Conservation (phyloP, 2,888 invertebrate genomes). For the Plemyria rubiginata region DNA sequence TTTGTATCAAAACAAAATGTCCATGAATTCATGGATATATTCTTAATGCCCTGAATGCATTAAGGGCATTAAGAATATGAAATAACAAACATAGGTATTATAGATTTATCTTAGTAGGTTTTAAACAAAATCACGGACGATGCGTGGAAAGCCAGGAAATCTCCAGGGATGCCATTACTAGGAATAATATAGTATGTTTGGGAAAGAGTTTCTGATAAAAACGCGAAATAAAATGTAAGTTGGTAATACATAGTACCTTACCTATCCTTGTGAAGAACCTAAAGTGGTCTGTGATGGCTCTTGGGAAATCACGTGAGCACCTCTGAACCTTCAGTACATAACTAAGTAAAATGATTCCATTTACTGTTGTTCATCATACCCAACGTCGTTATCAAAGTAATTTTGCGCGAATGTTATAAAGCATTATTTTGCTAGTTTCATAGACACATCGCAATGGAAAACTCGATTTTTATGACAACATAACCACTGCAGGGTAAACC, state of each 20-base stretch:
- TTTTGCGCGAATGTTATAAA: neutral
- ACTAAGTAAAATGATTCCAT: conserved; percentile 33
- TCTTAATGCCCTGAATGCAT: no score
- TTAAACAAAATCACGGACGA: conserved; percentile 25
- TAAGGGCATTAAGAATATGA: no score
- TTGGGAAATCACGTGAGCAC: conserved; percentile 64
- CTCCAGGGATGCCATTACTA: conserved; percentile 23
- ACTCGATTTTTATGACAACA: no score
- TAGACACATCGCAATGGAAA: no score
- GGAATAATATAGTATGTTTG: conserved; percentile 28
- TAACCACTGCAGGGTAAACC: neutral
- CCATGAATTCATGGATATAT: no score
- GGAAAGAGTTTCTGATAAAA: conserved; percentile 36
- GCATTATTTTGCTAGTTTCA: neutral
- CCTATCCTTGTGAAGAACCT: conserved; percentile 46
- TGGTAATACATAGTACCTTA: conserved; percentile 34
- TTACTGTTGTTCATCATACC: conserved; percentile 32
- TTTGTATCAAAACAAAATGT: no score
- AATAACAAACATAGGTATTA: no score
- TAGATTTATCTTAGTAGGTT: neutral
- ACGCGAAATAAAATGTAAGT: conserved; percentile 44
- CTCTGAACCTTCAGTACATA: conserved; percentile 49
- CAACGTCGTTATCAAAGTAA: neutral
- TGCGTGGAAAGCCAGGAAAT: conserved; percentile 15
- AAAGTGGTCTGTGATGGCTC: conserved; percentile 54